A percentile compares a stretch with the other conserved stretches of the same genome.
These are phyloP conservation scores for Camponotus fellah DNA, from an alignment of 2,888 invertebrate species.

Conservation along the genomic window DNA sequence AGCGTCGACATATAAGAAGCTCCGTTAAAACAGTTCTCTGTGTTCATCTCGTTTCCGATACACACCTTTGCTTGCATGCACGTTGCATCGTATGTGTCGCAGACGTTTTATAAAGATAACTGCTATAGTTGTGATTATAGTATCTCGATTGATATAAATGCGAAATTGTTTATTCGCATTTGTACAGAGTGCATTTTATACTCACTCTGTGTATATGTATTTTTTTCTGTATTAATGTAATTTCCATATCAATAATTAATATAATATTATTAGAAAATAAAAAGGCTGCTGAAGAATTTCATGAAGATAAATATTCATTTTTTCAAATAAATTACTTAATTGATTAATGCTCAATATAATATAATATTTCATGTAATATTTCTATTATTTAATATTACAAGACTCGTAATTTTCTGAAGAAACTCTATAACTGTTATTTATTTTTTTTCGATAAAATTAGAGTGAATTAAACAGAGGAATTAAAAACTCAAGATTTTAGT, in stretches of 20 bases:
- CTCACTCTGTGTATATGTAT: background rate
- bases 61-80: background rate
- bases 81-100: background rate
- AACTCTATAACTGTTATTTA: background rate
- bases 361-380: no score
- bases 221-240: background rate
- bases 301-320: no score
- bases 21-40: slow-evolving; percentile 61
- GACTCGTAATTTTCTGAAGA: background rate
- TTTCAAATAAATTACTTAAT: no score
- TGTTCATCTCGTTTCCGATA: slow-evolving; percentile 41
- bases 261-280: no score
- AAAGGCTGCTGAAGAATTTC: no score
- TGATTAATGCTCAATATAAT: no score
- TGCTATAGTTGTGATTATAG: background rate
- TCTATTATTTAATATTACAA: background rate
- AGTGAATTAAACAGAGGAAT: background rate
- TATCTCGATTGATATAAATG: background rate
- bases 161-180: slow-evolving; percentile 8
- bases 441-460: background rate
- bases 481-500: background rate
- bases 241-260: background rate
- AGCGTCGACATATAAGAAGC: slow-evolving; percentile 30
- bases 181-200: background rate
- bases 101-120: background rate